These are phyloP conservation scores for Theristicus caerulescens DNA, from an alignment of 2,113 vertebrate species.

Conservation along the genomic window DNA sequence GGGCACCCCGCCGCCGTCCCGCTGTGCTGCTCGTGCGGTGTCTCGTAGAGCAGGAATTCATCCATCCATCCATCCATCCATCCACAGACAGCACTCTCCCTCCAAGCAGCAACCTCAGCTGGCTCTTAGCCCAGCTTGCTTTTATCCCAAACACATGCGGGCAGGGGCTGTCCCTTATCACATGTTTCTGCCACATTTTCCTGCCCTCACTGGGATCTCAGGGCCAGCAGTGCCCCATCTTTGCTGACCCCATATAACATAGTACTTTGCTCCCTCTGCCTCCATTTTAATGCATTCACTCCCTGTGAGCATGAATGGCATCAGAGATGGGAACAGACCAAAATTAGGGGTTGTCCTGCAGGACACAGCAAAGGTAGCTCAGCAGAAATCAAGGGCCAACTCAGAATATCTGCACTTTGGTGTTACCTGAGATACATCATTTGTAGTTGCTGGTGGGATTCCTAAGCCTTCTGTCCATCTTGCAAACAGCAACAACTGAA, in stretches of 20 bases:
- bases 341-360: not conserved
- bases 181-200: not conserved
- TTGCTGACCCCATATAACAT: not conserved
- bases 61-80: too few species aligned
- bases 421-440: not conserved
- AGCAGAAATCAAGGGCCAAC: not conserved
- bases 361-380: not conserved
- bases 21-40: rapidly evolving
- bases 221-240: not conserved
- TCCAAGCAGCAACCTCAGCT: not conserved
- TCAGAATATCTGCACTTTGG: not conserved
- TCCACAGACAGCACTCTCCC: not conserved
- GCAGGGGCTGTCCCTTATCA: not conserved
- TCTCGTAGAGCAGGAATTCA: not conserved
- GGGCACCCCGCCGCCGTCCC: not conserved
- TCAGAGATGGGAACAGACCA: not conserved
- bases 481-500: not conserved
- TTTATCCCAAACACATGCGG: not conserved
- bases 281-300: rapidly evolving
- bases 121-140: not conserved
- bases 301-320: rapidly evolving
- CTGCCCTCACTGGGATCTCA: not conserved
- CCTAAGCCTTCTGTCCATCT: not conserved
- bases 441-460: not conserved
- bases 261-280: not conserved